Evolutionary conservation across 1,140 invertebrate species (phyloP), one percentile per base, ranked within the genome.

Genomic region (Sesamia nonagrioides): DNA sequence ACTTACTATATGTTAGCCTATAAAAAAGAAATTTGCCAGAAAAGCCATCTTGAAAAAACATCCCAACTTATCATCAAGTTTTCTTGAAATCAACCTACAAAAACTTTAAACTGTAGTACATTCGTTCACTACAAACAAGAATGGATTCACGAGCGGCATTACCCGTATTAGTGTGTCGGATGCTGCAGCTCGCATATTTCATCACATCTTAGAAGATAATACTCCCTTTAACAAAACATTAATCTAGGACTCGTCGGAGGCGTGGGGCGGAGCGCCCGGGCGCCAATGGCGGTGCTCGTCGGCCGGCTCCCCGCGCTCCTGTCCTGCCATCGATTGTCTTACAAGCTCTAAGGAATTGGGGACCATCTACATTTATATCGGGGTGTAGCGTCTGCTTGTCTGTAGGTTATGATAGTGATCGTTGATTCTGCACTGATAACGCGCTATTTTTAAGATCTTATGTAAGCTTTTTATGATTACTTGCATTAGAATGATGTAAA

Each of bases 241-340:
- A 75, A 83, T 83, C 82, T 81, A 81, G 79, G 68, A 75, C 58
- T 71, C 18, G 75, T 69, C 17, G 79, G 73, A 80, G 82, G 82
- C 77, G 82, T 72, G 82, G 54, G 74, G 66, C 21, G 82, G 73
- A 78, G 79, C 77, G 79, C 82, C 82, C 52, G 33, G 42, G 33
- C 50, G 79, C 82, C 82, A 84, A 84, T 84, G 48, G 77, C 79
- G 58, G 80, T 48, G 77, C 73, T 56, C 54, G 69, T 0, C 18
- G 58, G 17, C 50, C 37, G 68, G 76, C 71, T 42, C 78, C 68
- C 78, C 78, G 58, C 66, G 74, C 42, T 37, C 45, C 40, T 54
- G 52, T 42, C 52, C 56, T 40, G 54, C 75, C 80, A 78, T 78
- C 76, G 78, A 80, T 82, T 82, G 81, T 82, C 78, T 82, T 78